Percentiles rank a stretch among this genome's conserved stretches.
These are phyloP conservation scores for Listronotus bonariensis DNA, from an alignment of 1,140 invertebrate species.

Conservation along the genomic window DNA sequence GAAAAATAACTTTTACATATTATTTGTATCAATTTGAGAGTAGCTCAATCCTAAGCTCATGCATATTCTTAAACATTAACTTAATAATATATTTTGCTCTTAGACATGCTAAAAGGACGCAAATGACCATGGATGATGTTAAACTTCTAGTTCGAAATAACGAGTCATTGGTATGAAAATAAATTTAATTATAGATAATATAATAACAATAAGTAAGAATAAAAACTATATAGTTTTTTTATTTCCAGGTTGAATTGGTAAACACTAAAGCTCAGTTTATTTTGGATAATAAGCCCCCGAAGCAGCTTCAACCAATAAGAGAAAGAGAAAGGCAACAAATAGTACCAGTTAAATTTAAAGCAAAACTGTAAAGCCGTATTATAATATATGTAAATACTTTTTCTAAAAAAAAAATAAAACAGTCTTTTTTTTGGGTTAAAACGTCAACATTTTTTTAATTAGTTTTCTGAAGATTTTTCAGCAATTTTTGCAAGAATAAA, in stretches of 20 bases:
- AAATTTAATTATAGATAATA: too few relatives aligned
- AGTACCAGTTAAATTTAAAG: slow-evolving; percentile 1
- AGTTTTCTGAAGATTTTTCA: too few relatives aligned
- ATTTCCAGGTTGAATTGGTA: slow-evolving; percentile 1
- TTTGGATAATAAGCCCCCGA: slow-evolving; percentile 5
- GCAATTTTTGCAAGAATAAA: too few relatives aligned
- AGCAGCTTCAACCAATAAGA: background rate
- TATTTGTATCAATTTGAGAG: too few relatives aligned
- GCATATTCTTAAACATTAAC: background rate
- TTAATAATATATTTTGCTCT: slow-evolving; percentile 34
- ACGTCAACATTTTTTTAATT: too few relatives aligned
- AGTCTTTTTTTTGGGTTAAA: too few relatives aligned
- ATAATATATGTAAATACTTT: too few relatives aligned
- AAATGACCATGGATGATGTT: slow-evolving; percentile 60
- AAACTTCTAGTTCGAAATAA: slow-evolving; percentile 61
- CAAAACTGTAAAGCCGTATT: too few relatives aligned
- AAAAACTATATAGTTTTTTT: background rate
- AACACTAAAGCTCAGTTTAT: background rate
- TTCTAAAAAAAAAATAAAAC: too few relatives aligned
- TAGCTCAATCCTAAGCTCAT: too few relatives aligned
- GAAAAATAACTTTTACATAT: too few relatives aligned
- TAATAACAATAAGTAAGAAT: too few relatives aligned
- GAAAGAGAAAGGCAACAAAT: slow-evolving; percentile 8
- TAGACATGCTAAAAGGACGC: slow-evolving; percentile 62
- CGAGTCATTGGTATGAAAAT: slow-evolving; percentile 56